Evolutionary conservation across 2,888 invertebrate species (phyloP).

Genomic region (Hypena proboscidalis): DNA sequence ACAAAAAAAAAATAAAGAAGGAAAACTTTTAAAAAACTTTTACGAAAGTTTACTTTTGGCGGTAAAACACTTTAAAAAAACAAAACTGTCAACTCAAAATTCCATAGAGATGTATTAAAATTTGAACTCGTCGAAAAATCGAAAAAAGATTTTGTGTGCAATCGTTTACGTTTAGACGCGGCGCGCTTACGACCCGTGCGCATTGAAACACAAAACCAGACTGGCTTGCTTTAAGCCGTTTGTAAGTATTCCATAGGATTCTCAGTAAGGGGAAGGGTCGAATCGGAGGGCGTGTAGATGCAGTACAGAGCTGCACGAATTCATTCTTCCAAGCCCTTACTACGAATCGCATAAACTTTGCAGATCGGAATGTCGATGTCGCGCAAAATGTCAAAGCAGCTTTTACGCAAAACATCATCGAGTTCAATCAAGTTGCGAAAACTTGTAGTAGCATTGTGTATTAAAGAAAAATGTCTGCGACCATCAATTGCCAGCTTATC

Average conservation of each 20-base stretch:
- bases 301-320: constrained; percentile 73
- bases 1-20: constrained; percentile 53
- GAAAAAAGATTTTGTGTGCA: constrained; percentile 65
- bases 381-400: constrained; percentile 55
- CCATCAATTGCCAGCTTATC: constrained; percentile 69
- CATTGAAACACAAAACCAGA: constrained; percentile 81
- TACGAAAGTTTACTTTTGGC: constrained; percentile 53
- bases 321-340: constrained; percentile 77
- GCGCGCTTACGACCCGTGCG: constrained; percentile 76
- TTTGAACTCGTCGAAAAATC: constrained; percentile 62
- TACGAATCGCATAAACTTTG: constrained; percentile 52
- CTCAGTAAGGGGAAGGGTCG: constrained; percentile 83
- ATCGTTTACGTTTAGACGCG: constrained; percentile 49
- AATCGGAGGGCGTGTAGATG: constrained; percentile 80
- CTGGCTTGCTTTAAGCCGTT: constrained; percentile 79
- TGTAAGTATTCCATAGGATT: constrained; percentile 83
- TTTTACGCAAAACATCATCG: constrained; percentile 35
- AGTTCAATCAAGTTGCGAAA: constrained; percentile 39
- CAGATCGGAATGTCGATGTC: constrained; percentile 47
- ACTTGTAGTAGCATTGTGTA: constrained; percentile 41
- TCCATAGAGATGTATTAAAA: constrained; percentile 43
- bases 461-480: constrained; percentile 49
- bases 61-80: constrained; percentile 49
- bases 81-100: constrained; percentile 51
- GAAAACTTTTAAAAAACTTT: constrained; percentile 69